Base-by-base conservation (phyloP, 2,113 vertebrate species). In the Anoura caudifer region DNA sequence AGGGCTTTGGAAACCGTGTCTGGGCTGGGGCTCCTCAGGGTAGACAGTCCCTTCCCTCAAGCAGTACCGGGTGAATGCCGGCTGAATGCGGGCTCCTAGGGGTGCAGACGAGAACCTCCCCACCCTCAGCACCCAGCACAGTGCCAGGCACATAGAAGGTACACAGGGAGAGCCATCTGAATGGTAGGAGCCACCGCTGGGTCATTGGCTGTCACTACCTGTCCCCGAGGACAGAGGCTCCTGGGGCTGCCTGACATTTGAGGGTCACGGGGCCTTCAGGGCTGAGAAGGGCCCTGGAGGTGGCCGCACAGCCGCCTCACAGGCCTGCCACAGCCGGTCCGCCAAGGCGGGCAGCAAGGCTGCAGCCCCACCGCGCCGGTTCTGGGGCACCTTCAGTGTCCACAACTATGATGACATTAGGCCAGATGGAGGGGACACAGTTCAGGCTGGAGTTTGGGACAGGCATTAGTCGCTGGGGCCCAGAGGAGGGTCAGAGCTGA, bases 41-140 rank as follows among this genome's bases (percentile, higher is more conserved):
- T 20, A 16, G 36, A 9, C 14, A 0, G 28, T 17, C 56, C 77
- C 28, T 88, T 61, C 17, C 16, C 33, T 14, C 15, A 1, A 41
- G 26, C 0, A 1, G 5, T 50, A 1, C 2, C 4, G 26, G 41
- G 1, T 3, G 7, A 36, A 15, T 2, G 13, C n/a, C 7, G 10
- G 41, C 72, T 15, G 45, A 17, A 15, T 28, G n/a, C 28, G 19
- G 73, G 72, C 50, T 45, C 72, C 70, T 4, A 10, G 14, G 36
- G 56, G 43, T 11, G 13, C 28, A 26, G 52, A 2, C 11, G 4
- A 56, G 72, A n/a, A 1, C 0, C 36, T 1, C 20, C 4, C 16
- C n/a, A 8, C 1, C 4, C 36, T 80, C 36, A 26, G 76, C 10
- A 13, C 89, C 36, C 63, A 38, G 43, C 24, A 2, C 15, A 20